Evolutionary conservation across 1,140 invertebrate species (phyloP), one percentile per base, ranked within the genome.

Genomic region (Monomorium pharaonis): DNA sequence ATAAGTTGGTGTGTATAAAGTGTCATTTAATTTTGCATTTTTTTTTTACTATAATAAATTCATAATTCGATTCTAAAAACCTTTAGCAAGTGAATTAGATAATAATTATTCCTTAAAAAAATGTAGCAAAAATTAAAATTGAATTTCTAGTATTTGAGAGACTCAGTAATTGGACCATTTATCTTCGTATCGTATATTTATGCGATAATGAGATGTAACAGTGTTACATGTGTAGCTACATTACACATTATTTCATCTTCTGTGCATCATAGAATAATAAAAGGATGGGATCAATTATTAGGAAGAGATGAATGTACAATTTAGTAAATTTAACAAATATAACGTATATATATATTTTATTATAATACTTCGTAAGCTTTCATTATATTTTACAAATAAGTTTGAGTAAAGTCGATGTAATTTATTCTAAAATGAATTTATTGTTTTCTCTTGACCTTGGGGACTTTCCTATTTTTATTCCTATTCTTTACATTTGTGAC

Each of bases 401-500:
- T 27, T 37, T 63, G n/a, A 37, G 33, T 14, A 42, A 3, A 67
- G n/a, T 60, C 5, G 7, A 74, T 30, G 1, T 67, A 63, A 63
- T 42, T 80, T 42, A 44, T 1, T 14, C 7, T 75, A 67, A 16
- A 33, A 62, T 16, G 0, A 2, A 70, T 30, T 56, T 27, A 80
- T 85, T 89, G 92, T 75, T 90, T 91, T 81, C 84, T 90, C 30
- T 89, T 91, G 21, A 92, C 14, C 90, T 94, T 94, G 0, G 93
- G 92, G 30, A 94, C 65, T 92, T 96, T 97, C 87, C 96, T 96
- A 90, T 96, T 96, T 89, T 96, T 96, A 94, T 97, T 98, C 85
- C 96, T 96, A 93, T 98, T 99, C 94, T 99, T 99, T 37, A 99
- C 98, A 96, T 99, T 99, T 3, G 97, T 96, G 37, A 97, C 96